Evolutionary conservation across 23 tunicate genomes (phyloP), one percentile per base, ranked within the genome.

Genomic region (Clavelina lepadiformis): DNA sequence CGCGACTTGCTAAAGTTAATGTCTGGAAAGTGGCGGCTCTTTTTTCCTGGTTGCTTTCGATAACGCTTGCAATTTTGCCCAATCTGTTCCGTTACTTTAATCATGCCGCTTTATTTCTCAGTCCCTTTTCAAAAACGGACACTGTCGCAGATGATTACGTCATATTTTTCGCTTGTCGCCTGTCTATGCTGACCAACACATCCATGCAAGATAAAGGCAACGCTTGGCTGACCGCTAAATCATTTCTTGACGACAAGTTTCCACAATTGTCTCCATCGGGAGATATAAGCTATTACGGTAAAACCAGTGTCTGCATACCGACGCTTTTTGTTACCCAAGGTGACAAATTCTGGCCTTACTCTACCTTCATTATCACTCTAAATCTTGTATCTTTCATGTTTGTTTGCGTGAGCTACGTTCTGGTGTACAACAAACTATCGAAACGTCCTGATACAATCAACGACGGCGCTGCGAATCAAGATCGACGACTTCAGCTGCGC

Each of bases 261-360:
- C 49, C 49, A 5, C 18, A 11, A 15, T 25, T 6, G 11, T 4
- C 34, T 25, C 6, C 35, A n/a, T 13, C 6, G 32, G 25, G 30
- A n/a, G 68, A n/a, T 5, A 11, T 44, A 11, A 51, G 68, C 5
- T 63, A 34, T 21, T 63, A 63, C 38, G 68, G 50, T 3, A 30
- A 63, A 8, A 63, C 50, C 21, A 63, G 68, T 36, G 50, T 63
- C 4, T 63, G 68, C 25, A 63, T 63, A 51, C 68, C 68, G 22
- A 63, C 51, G 38, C 38, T 63, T 63, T 63, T 36, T 63, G 68
- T 36, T 21, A 11, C 37, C 25, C 21, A 37, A 22, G 25, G 15
- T 6, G 68, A 63, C 5, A 6, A 5, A 18, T 27, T 29, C 5
- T 22, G 30, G 7, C 29, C 15, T 13, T 63, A 35, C 28, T 35